Conservation (phyloP, 2,113 vertebrate genomes). For the Calypte anna region DNA sequence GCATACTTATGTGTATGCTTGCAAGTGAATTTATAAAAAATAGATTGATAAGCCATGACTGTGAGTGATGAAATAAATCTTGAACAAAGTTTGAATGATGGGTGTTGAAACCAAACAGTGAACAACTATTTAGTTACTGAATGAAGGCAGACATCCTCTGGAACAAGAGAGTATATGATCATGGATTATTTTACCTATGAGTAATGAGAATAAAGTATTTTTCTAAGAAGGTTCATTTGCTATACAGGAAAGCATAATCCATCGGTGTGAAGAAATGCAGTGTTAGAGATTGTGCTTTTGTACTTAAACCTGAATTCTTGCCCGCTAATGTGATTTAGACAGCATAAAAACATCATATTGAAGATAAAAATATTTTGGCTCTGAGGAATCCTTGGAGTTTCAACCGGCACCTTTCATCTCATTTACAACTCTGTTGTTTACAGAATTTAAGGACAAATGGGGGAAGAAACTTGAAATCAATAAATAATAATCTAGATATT, state of each 20-base stretch:
- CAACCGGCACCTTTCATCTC: neutral
- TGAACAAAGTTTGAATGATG: neutral
- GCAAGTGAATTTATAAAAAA: neutral
- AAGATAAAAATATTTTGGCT: neutral
- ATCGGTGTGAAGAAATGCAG: neutral
- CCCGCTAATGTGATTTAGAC: neutral
- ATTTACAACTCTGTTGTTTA: neutral
- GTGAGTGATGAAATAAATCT: neutral
- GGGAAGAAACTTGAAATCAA: neutral
- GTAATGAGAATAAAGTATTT: neutral
- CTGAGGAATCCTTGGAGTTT: neutral
- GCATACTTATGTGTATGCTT: rapidly evolving
- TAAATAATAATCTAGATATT: neutral
- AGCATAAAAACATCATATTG: neutral
- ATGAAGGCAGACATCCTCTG: neutral
- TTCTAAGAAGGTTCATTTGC: neutral
- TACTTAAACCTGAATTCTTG: neutral
- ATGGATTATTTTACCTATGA: neutral
- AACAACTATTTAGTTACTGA: neutral
- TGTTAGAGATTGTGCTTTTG: neutral
- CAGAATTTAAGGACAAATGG: neutral
- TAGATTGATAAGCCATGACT: rapidly evolving
- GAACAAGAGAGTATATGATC: neutral
- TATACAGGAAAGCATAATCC: neutral
- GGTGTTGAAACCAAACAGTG: neutral